Conservation (phyloP, 2,888 invertebrate species). For the Podotricha telesiphe region DNA sequence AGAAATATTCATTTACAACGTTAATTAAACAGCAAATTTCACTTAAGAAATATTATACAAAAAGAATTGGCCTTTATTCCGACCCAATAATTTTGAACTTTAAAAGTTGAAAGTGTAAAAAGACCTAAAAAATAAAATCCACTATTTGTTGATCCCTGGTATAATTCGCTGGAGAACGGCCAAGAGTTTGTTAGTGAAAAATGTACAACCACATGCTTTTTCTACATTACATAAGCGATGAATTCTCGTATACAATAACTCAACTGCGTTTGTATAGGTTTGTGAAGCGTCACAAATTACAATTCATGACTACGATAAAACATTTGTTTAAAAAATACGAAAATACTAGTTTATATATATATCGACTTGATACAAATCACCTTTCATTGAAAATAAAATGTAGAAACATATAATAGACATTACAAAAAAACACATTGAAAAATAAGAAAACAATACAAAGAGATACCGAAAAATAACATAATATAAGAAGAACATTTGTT, state of each 20-base stretch:
- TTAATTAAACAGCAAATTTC: constrained; percentile 1
- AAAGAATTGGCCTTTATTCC: not conserved
- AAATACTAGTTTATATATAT: not conserved
- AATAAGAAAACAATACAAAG: not conserved
- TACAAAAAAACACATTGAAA: not conserved
- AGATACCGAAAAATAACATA: not conserved
- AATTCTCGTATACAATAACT: constrained; percentile 37
- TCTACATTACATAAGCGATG: constrained; percentile 40
- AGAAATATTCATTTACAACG: constrained; percentile 6
- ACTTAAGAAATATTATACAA: constrained; percentile 1
- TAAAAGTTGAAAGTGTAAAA: constrained; percentile 19
- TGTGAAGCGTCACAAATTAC: constrained; percentile 20
- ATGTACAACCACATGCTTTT: constrained; percentile 42
- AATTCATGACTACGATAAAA: constrained; percentile 14
- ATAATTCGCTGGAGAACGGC: constrained; percentile 46
- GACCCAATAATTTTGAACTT: constrained; percentile 14
- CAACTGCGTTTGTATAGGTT: constrained; percentile 28
- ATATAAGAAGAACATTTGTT: not conserved
- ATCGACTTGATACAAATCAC: not conserved
- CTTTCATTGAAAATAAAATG: too few relatives aligned
- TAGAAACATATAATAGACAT: not conserved
- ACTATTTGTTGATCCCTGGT: constrained; percentile 39
- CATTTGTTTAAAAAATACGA: not conserved
- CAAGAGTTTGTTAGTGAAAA: constrained; percentile 43
- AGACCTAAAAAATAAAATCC: constrained; percentile 35